phyloP scores from a whole-genome alignment of 2,797 vertebrate species.

The Danionella dracula region DNA sequence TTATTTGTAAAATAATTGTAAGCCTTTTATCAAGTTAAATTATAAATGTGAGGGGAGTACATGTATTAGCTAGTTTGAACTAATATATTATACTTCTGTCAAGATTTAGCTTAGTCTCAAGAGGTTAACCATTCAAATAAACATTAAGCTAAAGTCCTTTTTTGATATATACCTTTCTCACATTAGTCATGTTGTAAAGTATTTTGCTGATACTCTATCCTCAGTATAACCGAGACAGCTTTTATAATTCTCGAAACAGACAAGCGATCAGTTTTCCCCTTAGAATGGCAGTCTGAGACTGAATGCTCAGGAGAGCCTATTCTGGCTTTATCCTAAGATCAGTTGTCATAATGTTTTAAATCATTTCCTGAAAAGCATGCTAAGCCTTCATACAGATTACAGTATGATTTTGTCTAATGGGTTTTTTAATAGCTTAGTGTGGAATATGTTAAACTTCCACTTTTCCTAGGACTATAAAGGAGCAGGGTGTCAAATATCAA shows the following conservation, averaged over 20 bases:
- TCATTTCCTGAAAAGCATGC: slow-evolving; percentile 29
- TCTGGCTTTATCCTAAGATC: slow-evolving; percentile 21
- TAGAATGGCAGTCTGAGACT: background rate
- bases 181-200: background rate
- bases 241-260: slow-evolving; percentile 13
- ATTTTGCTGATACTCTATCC: slow-evolving; percentile 16
- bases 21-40: no score
- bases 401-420: background rate
- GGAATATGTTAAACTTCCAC: background rate
- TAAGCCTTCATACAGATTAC: slow-evolving; percentile 1
- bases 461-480: no score
- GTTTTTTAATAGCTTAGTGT: background rate
- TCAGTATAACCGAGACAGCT: background rate
- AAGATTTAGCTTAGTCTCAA: no score
- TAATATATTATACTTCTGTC: no score
- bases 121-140: no score
- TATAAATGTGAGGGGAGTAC: no score
- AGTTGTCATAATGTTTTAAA: slow-evolving; percentile 10
- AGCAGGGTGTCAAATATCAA: no score
- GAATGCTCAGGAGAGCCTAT: slow-evolving; percentile 3
- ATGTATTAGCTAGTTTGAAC: no score
- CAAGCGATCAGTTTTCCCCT: slow-evolving; percentile 7
- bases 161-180: background rate
- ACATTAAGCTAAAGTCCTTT: background rate
- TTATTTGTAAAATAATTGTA: no score